Evolutionary conservation across 1,140 invertebrate genomes (phyloP).

Genomic region (Sinonovacula constricta): DNA sequence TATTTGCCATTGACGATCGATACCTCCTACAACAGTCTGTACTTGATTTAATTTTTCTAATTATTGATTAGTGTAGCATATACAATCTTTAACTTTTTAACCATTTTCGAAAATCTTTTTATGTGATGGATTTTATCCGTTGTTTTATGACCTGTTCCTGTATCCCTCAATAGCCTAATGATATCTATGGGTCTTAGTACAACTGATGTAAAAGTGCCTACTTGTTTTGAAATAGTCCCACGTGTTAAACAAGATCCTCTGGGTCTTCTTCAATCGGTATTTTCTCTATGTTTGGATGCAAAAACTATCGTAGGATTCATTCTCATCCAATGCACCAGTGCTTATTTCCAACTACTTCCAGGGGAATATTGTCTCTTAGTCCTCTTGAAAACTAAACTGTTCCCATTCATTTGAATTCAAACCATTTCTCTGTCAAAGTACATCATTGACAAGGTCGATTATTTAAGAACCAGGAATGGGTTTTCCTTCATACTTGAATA

Average conservation of each 20-base stretch:
- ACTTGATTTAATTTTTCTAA: slow-evolving; percentile 1
- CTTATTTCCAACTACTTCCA: background rate
- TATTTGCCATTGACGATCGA: slow-evolving; percentile 19
- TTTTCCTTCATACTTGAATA: background rate
- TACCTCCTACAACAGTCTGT: slow-evolving; percentile 9
- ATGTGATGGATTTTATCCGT: background rate
- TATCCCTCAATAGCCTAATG: background rate
- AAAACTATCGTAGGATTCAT: background rate
- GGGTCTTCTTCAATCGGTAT: background rate
- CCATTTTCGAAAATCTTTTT: background rate
- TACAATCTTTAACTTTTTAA: background rate
- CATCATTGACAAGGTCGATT: slow-evolving; percentile 12
- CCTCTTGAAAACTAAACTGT: slow-evolving; percentile 1
- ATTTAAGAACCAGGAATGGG: background rate
- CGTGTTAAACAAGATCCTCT: background rate
- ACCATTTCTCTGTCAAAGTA: background rate
- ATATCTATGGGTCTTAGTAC: background rate
- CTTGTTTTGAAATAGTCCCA: background rate
- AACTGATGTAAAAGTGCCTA: background rate
- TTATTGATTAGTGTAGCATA: background rate
- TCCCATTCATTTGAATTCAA: background rate
- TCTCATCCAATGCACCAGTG: background rate
- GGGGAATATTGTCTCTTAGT: background rate
- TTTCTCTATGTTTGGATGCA: background rate
- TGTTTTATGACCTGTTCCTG: background rate